These are phyloP conservation scores for Gasteruption jaculator DNA, from an alignment of 2,888 invertebrate genomes.

Conservation along the genomic window DNA sequence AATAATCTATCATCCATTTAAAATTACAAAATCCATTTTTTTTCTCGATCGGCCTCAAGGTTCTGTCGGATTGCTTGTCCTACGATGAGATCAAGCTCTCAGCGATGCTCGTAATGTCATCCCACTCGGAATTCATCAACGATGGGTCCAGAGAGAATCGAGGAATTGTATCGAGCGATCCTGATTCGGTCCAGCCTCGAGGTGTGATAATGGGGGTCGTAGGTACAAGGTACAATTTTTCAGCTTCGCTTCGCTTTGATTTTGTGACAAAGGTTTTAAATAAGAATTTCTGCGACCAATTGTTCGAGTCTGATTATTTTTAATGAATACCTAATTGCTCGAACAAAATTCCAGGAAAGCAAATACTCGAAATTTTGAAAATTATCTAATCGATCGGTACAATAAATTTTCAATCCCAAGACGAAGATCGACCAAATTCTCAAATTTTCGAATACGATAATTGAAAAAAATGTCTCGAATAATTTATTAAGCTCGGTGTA, in stretches of 20 bases:
- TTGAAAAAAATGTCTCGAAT: not conserved
- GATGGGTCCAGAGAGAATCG: constrained; percentile 56
- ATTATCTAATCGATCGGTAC: no score
- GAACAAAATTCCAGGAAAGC: no score
- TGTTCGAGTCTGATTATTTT: not conserved
- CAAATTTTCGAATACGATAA: no score
- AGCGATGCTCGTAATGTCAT: constrained; percentile 59
- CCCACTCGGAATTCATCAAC: constrained; percentile 60
- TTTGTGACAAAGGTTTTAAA: no score
- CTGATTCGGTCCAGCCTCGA: constrained; percentile 49
- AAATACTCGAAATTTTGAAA: no score
- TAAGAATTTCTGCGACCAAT: no score
- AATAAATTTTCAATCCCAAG: no score
- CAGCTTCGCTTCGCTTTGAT: no score
- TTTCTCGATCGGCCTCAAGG: constrained; percentile 22
- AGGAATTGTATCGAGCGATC: constrained; percentile 53
- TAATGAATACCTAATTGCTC: no score
- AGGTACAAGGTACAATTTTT: constrained; percentile 35
- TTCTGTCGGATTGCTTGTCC: constrained; percentile 57
- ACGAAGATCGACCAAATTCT: no score
- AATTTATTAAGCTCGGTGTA: not conserved
- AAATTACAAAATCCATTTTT: not conserved
- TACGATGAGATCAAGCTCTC: constrained; percentile 65
- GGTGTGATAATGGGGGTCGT: constrained; percentile 55
- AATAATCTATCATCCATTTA: not conserved